Base-by-base conservation (phyloP, 2,797 vertebrate species). In the Lithobates sylvaticus region DNA sequence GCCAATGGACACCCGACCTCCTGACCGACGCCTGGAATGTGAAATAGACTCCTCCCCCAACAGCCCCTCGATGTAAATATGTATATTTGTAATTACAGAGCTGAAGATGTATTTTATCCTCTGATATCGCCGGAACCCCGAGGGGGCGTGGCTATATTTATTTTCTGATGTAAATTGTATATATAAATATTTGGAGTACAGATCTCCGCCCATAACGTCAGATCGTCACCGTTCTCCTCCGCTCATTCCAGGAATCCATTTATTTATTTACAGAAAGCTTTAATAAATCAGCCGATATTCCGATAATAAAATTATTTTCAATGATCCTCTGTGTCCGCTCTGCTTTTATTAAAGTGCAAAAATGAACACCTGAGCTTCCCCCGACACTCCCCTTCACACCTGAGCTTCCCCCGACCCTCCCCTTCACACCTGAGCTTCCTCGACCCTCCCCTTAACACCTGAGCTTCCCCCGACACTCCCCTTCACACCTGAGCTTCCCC, bases 81-180 rank as follows among this genome's bases (percentile, higher is more conserved):
- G 84, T 86, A 82, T 4, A 86, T 86, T 70, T 86, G 78, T 86
- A 86, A 81, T 76, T 74, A 70, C 21, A 32, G 36, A 18, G 16
- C 71, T 23, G 36, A 44, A 76, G 36, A 13, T 81, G 50, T 73
- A 44, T n/a, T 47, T 47, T n/a, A 18, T 61, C 16, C 58, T 61
- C 58, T 3, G 6, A 6, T 61, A 18, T n/a, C 13, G 58, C 58
- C 58, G 23, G 4, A 12, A 15, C 12, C 44, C 44, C 8, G 9
- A 10, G 39, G 44, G 44, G 44, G 10, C 15, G 44, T 47, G 44
- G 47, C 15, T 82, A 5, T 82, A 44, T 67, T 67, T 18, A 72
- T 72, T 72, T 39, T 39, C 16, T 39, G 44, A 58, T 58, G 79
- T 73, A 72, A 61, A 72, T 34, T 78, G 34, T 78, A 42, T 79